Percentiles rank a stretch among this genome's conserved stretches.
These are phyloP conservation scores for Drosophila heteroneura DNA, from an alignment of 2,888 invertebrate species.

Conservation along the genomic window DNA sequence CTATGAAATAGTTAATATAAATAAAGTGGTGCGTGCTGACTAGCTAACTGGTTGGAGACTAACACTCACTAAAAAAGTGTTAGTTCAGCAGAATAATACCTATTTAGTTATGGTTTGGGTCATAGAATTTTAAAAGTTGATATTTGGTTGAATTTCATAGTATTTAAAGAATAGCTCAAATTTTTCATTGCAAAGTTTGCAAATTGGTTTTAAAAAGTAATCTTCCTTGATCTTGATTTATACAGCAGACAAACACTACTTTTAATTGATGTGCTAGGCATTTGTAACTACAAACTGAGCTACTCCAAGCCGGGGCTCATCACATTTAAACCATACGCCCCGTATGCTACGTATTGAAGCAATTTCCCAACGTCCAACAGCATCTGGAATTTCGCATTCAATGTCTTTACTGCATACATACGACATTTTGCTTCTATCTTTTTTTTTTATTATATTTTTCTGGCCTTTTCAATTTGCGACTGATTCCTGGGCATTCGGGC, in stretches of 20 bases:
- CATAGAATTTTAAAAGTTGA: neutral
- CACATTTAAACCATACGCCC: neutral
- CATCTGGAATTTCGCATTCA: neutral
- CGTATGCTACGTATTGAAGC: neutral
- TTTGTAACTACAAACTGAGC: neutral
- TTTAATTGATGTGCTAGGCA: neutral
- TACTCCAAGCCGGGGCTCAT: too few relatives aligned
- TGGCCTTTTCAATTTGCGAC: constrained; percentile 25
- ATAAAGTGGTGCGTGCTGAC: neutral
- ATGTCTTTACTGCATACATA: neutral
- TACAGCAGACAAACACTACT: neutral
- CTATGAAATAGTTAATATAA: neutral
- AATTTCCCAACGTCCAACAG: neutral
- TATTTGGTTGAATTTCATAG: neutral
- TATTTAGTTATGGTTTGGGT: neutral
- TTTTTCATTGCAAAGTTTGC: neutral
- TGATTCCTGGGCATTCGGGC: constrained; percentile 18
- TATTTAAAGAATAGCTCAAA: neutral
- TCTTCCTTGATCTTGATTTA: neutral
- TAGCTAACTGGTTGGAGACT: neutral
- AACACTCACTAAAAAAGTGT: neutral
- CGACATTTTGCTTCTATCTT: neutral
- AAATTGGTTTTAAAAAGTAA: neutral
- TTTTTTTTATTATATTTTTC: neutral
- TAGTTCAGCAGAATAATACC: neutral